phyloP scores from a whole-genome alignment of 92 coral and sea anemone species.

The Phenganax stokvisi region DNA sequence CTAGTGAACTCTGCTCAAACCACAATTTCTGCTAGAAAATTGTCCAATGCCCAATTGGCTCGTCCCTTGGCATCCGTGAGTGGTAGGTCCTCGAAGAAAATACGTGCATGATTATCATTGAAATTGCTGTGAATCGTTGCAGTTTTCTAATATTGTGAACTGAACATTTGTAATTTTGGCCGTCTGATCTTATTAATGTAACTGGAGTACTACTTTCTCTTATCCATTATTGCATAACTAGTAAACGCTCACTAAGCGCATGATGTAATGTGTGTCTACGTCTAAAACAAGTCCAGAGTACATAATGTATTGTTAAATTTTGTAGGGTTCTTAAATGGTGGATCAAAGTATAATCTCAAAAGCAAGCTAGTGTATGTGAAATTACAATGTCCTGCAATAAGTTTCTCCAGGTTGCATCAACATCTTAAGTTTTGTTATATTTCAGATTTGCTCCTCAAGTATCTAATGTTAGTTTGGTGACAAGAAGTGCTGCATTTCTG shows the following conservation, averaged over 20 bases:
- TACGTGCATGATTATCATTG: neutral
- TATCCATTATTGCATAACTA: neutral
- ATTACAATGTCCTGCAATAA: neutral
- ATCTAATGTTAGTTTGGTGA: neutral
- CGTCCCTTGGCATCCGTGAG: slow-evolving; percentile 23
- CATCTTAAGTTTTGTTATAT: neutral
- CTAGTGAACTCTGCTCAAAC: slow-evolving; percentile 2
- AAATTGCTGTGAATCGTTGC: neutral
- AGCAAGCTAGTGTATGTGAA: slow-evolving; percentile 27
- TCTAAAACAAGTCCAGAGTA: neutral
- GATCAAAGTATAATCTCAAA: slow-evolving; percentile 17
- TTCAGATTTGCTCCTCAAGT: slow-evolving; percentile 18
- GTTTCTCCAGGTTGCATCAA: neutral
- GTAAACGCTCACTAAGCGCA: too few species aligned
- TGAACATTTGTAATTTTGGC: neutral
- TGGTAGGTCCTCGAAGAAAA: neutral
- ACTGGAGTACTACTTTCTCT: neutral
- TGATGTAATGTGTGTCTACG: too few species aligned
- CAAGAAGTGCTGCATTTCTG: slow-evolving; percentile 22
- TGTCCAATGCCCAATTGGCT: slow-evolving; percentile 19
- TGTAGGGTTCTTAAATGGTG: slow-evolving; percentile 26
- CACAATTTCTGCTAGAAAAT: neutral
- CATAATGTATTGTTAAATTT: neutral
- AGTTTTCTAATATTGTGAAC: neutral
- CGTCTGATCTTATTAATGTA: neutral